Percentiles rank a stretch among this genome's conserved stretches.
Conservation (phyloP, 2,797 vertebrate species). For the Psittacula derbiana region DNA sequence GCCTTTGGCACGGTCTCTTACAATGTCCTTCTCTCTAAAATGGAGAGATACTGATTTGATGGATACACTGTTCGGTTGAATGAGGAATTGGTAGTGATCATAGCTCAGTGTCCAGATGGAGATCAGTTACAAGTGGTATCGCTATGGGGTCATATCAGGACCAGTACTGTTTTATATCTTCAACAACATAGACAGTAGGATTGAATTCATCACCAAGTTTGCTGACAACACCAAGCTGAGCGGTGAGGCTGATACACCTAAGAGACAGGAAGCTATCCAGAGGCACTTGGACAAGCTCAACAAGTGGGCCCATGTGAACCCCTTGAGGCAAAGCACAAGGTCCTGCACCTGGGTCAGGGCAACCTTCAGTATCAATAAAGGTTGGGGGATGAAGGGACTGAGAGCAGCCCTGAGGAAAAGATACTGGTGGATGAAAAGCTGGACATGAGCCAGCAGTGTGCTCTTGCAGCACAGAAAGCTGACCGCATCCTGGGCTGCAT, state of each 20-base stretch:
- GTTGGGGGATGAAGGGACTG: neutral
- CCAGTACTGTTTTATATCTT: neutral
- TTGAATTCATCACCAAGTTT: neutral
- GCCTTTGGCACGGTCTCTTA: neutral
- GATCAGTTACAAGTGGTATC: neutral
- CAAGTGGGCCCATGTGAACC: neutral
- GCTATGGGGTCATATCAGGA: fast-evolving
- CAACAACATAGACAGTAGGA: neutral
- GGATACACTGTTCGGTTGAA: fast-evolving
- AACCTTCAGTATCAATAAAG: fast-evolving
- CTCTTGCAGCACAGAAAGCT: neutral
- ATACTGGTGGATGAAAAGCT: neutral
- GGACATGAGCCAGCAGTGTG: neutral
- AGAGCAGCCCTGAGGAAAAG: neutral
- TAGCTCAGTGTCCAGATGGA: neutral
- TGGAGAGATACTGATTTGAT: neutral
- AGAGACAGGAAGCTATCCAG: neutral
- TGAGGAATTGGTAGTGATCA: neutral
- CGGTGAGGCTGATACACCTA: fast-evolving
- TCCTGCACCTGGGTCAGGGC: fast-evolving
- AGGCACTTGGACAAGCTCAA: fast-evolving
- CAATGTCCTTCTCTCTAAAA: neutral
- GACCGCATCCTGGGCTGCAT: fast-evolving
- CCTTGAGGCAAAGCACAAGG: neutral
- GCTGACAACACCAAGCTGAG: neutral